phyloP scores from a whole-genome alignment of 2,888 invertebrate genomes.

The Apodemia mormo region DNA sequence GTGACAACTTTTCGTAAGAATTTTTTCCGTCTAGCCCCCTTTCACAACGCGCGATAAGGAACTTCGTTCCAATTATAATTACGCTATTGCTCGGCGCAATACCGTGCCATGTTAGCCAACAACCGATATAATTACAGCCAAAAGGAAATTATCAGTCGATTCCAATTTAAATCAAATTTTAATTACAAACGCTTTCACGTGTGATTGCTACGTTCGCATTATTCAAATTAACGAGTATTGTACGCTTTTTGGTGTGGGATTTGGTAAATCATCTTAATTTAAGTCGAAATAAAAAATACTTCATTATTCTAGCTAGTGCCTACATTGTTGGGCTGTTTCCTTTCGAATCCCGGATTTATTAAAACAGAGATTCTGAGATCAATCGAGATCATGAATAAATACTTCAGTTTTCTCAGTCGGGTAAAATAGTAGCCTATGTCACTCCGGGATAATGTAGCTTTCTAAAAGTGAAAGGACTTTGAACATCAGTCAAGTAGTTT shows the following conservation, averaged over 20 bases:
- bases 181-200: constrained; percentile 47
- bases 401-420: no score
- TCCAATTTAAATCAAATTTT: constrained; percentile 51
- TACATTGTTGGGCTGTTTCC: background rate
- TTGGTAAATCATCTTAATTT: constrained; percentile 27
- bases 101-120: constrained; percentile 2
- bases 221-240: constrained; percentile 46
- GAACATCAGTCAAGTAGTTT: no score
- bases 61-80: background rate
- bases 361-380: background rate
- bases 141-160: constrained; percentile 31
- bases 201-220: constrained; percentile 50
- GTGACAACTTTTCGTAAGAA: no score
- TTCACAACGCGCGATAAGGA: no score
- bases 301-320: background rate
- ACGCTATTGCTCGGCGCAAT: background rate
- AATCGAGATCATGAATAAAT: no score
- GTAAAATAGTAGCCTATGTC: no score
- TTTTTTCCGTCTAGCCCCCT: no score
- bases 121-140: constrained; percentile 23
- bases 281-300: background rate
- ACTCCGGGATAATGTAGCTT: no score
- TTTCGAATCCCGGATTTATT: background rate
- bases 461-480: no score
- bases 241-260: constrained; percentile 39